Conservation (phyloP, 1,140 invertebrate genomes). For the Halictus rubicundus region DNA sequence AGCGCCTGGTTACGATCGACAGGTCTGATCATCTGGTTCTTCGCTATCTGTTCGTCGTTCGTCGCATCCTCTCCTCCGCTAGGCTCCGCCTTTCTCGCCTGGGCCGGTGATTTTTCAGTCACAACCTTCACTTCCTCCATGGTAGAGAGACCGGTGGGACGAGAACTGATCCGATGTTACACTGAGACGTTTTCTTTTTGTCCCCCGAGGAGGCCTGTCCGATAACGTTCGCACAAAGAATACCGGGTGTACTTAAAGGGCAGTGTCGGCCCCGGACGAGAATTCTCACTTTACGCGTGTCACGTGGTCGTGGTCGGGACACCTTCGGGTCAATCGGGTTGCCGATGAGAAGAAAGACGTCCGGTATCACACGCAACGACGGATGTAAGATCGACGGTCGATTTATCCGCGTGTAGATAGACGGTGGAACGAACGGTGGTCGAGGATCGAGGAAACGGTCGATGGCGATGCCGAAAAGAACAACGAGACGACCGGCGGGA, state of each 20-base stretch:
- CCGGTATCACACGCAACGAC: neutral
- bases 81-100: neutral
- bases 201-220: too few species aligned
- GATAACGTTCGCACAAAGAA: too few species aligned
- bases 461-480: conserved; percentile 28
- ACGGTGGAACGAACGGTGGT: too few species aligned
- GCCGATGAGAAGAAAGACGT: too few species aligned
- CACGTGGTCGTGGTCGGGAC: conserved; percentile 8
- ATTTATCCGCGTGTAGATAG: neutral
- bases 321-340: too few species aligned
- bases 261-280: too few species aligned
- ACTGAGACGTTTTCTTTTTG: too few species aligned
- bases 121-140: conserved; percentile 37
- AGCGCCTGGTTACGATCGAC: conserved; percentile 43
- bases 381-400: neutral
- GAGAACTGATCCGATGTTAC: neutral
- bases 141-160: neutral
- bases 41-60: neutral
- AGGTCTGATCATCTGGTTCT: neutral
- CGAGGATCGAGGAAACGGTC: neutral
- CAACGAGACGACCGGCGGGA: conserved; percentile 48
- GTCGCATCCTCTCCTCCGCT: neutral
- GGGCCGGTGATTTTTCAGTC: neutral
- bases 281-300: neutral
- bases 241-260: too few species aligned